phyloP scores from a whole-genome alignment of 1,140 invertebrate genomes.

The Drosophila dunni region DNA sequence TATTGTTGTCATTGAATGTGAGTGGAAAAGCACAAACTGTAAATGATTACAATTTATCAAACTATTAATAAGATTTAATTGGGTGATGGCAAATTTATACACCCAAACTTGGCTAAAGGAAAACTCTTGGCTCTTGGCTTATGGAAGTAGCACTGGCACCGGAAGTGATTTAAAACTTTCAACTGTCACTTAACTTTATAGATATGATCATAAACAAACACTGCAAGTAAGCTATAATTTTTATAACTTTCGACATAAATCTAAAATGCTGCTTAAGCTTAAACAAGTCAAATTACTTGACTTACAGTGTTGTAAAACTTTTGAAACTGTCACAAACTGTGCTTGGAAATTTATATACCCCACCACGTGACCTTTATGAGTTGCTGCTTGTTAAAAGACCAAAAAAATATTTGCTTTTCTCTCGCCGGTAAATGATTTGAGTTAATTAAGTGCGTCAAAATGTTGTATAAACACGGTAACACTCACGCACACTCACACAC shows the following conservation, averaged over 20 bases:
- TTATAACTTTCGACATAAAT: too few relatives aligned
- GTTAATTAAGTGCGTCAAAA: constrained; percentile 61
- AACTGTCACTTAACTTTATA: too few relatives aligned
- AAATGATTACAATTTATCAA: constrained; percentile 6
- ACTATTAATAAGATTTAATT: constrained; percentile 3
- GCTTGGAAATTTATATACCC: not conserved
- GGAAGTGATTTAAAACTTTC: too few relatives aligned
- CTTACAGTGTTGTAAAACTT: too few relatives aligned
- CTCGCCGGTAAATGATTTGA: constrained; percentile 52
- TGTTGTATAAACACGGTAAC: constrained; percentile 6
- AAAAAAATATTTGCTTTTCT: not conserved
- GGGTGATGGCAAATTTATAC: not conserved
- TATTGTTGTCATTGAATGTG: constrained; percentile 13
- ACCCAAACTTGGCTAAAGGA: not conserved
- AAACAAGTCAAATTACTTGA: too few relatives aligned
- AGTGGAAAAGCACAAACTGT: constrained; percentile 10
- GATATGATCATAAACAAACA: too few relatives aligned
- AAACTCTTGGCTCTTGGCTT: too few relatives aligned
- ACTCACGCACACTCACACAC: constrained; percentile 7
- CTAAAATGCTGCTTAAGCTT: too few relatives aligned
- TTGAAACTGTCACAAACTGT: too few relatives aligned
- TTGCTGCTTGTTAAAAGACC: not conserved
- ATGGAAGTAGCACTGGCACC: too few relatives aligned
- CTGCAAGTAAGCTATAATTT: too few relatives aligned
- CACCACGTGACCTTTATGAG: not conserved